Conservation (phyloP, 2,797 vertebrate species). For the Mareca penelope region DNA sequence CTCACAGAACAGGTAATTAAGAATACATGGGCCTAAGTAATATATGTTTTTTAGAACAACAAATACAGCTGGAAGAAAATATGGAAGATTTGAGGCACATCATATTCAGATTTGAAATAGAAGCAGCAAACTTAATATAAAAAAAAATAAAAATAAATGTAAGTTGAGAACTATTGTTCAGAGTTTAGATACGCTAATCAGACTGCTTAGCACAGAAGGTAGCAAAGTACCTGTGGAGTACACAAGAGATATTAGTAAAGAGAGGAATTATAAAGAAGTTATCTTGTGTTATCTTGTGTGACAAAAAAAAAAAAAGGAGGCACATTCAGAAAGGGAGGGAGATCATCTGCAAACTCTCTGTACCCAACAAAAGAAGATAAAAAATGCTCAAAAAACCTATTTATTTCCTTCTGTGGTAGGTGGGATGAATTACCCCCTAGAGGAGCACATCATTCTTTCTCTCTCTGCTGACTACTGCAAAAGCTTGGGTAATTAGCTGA, state of each 20-base stretch:
- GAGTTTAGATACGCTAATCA: constrained; percentile 59
- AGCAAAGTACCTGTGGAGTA: not conserved
- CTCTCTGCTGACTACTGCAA: constrained; percentile 45
- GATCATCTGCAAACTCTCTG: not conserved
- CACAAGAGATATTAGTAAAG: constrained; percentile 21
- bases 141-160: not conserved
- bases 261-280: not conserved
- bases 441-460: not conserved
- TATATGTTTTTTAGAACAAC: constrained; percentile 22
- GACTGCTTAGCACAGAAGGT: not conserved
- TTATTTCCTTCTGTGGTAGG: constrained; percentile 21
- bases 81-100: constrained; percentile 18
- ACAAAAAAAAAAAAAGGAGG: not conserved
- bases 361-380: not conserved
- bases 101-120: constrained; percentile 55
- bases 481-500: not conserved
- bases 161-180: constrained; percentile 48
- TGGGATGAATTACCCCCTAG: not conserved
- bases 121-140: constrained; percentile 35
- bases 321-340: not conserved
- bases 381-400: not conserved
- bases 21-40: not conserved
- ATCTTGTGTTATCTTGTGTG: not conserved
- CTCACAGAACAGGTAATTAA: not conserved
- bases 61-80: constrained; percentile 22